Evolutionary conservation across 2,797 vertebrate genomes (phyloP).

Genomic region (Falco peregrinus): DNA sequence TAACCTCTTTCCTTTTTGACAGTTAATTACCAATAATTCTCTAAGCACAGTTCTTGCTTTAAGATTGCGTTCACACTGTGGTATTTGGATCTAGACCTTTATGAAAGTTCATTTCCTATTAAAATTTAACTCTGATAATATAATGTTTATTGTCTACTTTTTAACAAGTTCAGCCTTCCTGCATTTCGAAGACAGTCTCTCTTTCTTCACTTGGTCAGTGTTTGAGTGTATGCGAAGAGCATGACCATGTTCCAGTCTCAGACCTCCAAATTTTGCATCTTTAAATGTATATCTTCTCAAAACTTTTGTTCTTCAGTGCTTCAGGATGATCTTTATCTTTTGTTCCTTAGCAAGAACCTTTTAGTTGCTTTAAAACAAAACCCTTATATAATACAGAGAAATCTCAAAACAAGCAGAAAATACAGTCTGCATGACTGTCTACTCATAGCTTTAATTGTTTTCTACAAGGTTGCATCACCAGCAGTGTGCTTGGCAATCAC

Average conservation of each 20-base stretch:
- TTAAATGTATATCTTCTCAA: background rate
- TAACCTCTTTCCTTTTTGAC: background rate
- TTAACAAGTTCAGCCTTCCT: background rate
- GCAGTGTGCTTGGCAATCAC: background rate
- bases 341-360: background rate
- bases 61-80: background rate
- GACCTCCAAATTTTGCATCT: background rate
- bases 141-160: background rate
- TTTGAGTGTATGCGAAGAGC: background rate
- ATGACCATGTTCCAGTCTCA: background rate
- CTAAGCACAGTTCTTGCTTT: background rate
- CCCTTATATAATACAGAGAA: rapidly evolving
- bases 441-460: background rate
- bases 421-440: background rate
- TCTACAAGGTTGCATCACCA: background rate
- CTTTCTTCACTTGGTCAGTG: background rate
- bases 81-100: background rate
- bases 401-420: background rate
- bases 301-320: background rate
- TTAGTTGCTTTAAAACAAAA: background rate
- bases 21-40: background rate
- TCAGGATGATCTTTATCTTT: background rate
- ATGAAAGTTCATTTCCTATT: background rate
- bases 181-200: background rate
- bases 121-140: background rate